Evolutionary conservation across 1,140 invertebrate genomes (phyloP).

Genomic region (Drosophila ambigua): DNA sequence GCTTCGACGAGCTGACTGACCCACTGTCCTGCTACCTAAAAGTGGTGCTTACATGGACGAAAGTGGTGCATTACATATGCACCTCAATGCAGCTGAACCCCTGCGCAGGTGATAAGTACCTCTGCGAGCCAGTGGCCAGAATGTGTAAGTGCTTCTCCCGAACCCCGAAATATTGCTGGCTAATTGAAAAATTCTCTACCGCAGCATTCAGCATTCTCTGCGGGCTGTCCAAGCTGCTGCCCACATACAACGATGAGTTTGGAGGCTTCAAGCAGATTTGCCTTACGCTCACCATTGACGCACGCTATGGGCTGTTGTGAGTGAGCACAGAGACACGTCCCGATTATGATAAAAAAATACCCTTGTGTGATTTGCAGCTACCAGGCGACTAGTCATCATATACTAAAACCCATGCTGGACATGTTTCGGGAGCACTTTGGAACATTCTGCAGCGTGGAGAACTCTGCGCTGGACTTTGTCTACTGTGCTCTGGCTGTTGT

Average conservation of each 20-base stretch:
- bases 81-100: slow-evolving; percentile 3
- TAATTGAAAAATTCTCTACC: background rate
- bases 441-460: slow-evolving; percentile 35
- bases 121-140: slow-evolving; percentile 57
- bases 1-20: slow-evolving; percentile 32
- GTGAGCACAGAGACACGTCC: background rate
- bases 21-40: slow-evolving; percentile 49
- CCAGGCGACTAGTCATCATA: slow-evolving; percentile 22
- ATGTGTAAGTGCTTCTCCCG: slow-evolving; percentile 27
- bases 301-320: slow-evolving; percentile 61
- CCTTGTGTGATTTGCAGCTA: slow-evolving; percentile 23
- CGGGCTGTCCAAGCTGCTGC: slow-evolving; percentile 44
- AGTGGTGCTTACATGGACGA: slow-evolving; percentile 37
- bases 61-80: slow-evolving; percentile 34
- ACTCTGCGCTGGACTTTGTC: slow-evolving; percentile 45
- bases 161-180: background rate
- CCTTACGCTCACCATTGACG: slow-evolving; percentile 22
- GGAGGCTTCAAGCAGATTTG: slow-evolving; percentile 35
- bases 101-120: slow-evolving; percentile 13
- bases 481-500: slow-evolving; percentile 28
- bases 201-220: slow-evolving; percentile 43
- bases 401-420: slow-evolving; percentile 51
- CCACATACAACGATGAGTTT: background rate
- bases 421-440: slow-evolving; percentile 42
- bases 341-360: background rate